Evolutionary conservation across 2,888 invertebrate species (phyloP), one percentile per base, ranked within the genome.

Genomic region (Drosophila prostipennis): DNA sequence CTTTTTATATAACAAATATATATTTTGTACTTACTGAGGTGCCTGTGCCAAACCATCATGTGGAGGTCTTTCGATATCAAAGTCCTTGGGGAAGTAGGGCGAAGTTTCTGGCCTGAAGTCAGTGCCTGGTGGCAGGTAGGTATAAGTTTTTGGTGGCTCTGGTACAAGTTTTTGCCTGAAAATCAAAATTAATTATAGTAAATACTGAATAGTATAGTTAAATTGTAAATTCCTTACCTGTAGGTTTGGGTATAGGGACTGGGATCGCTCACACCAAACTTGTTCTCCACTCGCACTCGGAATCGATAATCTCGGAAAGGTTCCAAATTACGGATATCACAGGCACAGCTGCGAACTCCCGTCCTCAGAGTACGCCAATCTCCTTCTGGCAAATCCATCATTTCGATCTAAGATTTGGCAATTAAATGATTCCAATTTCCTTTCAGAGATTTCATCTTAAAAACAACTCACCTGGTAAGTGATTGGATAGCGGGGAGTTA

Each of bases 281-380:
- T 97, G 93, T 99, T 99, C 91, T 99, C 98, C 3, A 99, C 99
- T 39, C 98, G 94, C 40, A 99, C 95, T 69, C 99, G 94, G 93
- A 99, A 98, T 91, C 96, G 96, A 93, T 99, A 99, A 92, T 99
- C 98, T 74, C 96, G 94, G 93, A 97, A 97, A 1, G 99, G 98
- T 89, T 97, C 96, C 74, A 99, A 93, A 91, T 97, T 97, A 74
- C 96, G 94, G 67, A 98, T 96, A 90, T 98, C 98, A 92, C 97
- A 98, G 37, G 95, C 96, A 91, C 97, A 97, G 75, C 97, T 97
- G 71, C 98, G 95, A 13, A 98, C 95, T 3, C 97, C 97, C 1
- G 96, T 95, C 77, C 96, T 94, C 0, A 96, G 96, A 0, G 97
- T 96, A 90, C 96, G 96, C 99, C 99, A 99, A 83, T 98, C 97